Conservation (phyloP, 2,888 invertebrate species). For the Ormyrus rosae region DNA sequence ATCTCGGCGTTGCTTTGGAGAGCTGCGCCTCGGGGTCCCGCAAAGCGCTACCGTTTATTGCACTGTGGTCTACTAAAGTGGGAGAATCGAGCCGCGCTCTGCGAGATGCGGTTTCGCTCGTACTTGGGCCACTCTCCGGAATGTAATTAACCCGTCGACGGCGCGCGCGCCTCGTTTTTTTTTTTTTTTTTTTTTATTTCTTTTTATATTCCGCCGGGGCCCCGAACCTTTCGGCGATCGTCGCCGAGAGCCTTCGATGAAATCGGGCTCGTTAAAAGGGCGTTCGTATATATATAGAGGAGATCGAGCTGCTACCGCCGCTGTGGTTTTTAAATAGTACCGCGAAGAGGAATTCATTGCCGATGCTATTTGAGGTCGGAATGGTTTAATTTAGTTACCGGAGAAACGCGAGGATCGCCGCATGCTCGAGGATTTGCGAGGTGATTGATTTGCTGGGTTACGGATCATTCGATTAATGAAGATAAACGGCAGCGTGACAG, state of each 20-base stretch:
- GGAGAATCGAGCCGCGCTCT: constrained; percentile 62
- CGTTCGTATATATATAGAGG: not conserved
- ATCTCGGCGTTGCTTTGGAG: too few relatives aligned
- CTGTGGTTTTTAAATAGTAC: constrained; percentile 13
- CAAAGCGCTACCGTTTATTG: constrained; percentile 68
- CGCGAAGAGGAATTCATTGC: not conserved
- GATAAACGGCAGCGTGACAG: too few relatives aligned
- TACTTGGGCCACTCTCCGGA: constrained; percentile 63
- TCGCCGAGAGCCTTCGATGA: not conserved
- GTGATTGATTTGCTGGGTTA: not conserved
- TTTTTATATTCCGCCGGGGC: not conserved
- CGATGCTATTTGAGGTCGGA: constrained; percentile 6
- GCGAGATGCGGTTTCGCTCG: constrained; percentile 67
- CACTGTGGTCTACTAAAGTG: constrained; percentile 70
- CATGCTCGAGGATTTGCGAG: not conserved
- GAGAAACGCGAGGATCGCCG: not conserved
- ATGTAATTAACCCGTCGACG: constrained; percentile 68
- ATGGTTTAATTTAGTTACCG: constrained; percentile 15
- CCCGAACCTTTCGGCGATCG: not conserved
- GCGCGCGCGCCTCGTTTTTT: not conserved
- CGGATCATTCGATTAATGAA: too few relatives aligned
- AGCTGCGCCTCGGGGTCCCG: constrained; percentile 53
- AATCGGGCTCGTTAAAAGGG: not conserved
- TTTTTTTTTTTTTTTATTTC: not conserved
- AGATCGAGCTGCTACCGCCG: not conserved